Conservation (phyloP, 2,113 vertebrate species). For the Pao palembangensis region DNA sequence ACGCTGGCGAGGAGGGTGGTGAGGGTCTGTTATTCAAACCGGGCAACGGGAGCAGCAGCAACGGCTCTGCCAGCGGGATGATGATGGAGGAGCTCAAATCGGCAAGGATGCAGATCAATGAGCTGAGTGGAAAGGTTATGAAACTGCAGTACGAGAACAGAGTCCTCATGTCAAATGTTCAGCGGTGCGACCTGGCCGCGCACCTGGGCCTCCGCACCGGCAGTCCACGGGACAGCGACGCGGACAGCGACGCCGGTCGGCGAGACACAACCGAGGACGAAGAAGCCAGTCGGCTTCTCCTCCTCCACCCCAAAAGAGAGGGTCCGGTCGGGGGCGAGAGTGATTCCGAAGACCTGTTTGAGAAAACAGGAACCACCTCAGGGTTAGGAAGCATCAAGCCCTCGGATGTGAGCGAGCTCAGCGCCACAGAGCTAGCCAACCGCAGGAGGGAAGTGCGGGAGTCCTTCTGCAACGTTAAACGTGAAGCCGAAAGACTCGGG, state of each 20-base stretch:
- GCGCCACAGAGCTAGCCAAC: constrained; percentile 66
- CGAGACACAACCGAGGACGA: constrained; percentile 83
- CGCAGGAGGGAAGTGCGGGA: constrained; percentile 80
- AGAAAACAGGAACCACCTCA: constrained; percentile 83
- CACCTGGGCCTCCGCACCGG: constrained; percentile 81
- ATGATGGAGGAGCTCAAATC: constrained; percentile 91
- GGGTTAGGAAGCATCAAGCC: constrained; percentile 87
- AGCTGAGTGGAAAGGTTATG: constrained; percentile 91
- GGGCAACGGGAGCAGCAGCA: constrained; percentile 35
- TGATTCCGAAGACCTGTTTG: constrained; percentile 89
- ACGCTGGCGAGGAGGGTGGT: constrained; percentile 61
- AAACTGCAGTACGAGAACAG: constrained; percentile 96
- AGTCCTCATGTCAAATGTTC: constrained; percentile 89
- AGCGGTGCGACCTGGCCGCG: constrained; percentile 86
- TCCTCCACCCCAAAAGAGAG: constrained; percentile 86
- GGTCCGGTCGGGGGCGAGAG: constrained; percentile 93
- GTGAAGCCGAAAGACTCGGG: constrained; percentile 85
- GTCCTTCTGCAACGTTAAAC: constrained; percentile 79
- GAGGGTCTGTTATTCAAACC: constrained; percentile 58
- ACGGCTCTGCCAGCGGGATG: constrained; percentile 16
- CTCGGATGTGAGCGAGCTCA: constrained; percentile 76
- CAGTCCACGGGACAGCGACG: constrained; percentile 86
- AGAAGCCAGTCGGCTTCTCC: constrained; percentile 76
- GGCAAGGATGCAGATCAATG: constrained; percentile 86
- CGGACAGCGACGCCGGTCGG: constrained; percentile 80